These are phyloP conservation scores for Oligia fasciuncula DNA, from an alignment of 2,888 invertebrate species.

Conservation along the genomic window DNA sequence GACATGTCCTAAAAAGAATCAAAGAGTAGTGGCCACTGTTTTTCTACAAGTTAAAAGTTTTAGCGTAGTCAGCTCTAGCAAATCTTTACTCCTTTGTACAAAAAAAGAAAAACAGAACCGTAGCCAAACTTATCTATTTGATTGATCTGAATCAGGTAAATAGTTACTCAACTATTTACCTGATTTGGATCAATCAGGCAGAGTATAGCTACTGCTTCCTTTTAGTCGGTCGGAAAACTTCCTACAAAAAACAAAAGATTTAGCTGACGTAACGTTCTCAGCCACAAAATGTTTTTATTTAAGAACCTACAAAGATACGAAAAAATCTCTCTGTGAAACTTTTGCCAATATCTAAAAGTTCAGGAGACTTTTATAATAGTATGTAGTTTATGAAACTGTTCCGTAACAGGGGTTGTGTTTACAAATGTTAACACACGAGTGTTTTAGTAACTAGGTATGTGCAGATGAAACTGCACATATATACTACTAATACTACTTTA, in stretches of 20 bases:
- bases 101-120: constrained; percentile 23
- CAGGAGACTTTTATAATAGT: background rate
- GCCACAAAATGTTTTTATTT: constrained; percentile 39
- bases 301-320: constrained; percentile 2
- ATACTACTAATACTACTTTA: too few relatives aligned
- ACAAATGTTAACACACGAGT: background rate
- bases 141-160: too few relatives aligned
- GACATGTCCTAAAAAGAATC: background rate
- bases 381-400: background rate
- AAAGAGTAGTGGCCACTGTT: background rate
- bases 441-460: background rate
- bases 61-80: background rate
- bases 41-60: background rate
- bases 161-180: constrained; percentile 10
- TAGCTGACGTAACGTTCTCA: constrained; percentile 22
- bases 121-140: constrained; percentile 6
- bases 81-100: constrained; percentile 5
- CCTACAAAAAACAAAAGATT: constrained; percentile 32
- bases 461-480: too few relatives aligned
- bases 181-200: constrained; percentile 41
- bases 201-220: constrained; percentile 11
- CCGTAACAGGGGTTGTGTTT: background rate
- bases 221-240: constrained; percentile 1
- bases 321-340: constrained; percentile 15
- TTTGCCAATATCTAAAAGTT: constrained; percentile 17